A percentile compares a stretch with the other conserved stretches of the same genome.
Evolutionary conservation across 2,888 invertebrate genomes (phyloP).

Genomic region (Dicyrtoma fusca): DNA sequence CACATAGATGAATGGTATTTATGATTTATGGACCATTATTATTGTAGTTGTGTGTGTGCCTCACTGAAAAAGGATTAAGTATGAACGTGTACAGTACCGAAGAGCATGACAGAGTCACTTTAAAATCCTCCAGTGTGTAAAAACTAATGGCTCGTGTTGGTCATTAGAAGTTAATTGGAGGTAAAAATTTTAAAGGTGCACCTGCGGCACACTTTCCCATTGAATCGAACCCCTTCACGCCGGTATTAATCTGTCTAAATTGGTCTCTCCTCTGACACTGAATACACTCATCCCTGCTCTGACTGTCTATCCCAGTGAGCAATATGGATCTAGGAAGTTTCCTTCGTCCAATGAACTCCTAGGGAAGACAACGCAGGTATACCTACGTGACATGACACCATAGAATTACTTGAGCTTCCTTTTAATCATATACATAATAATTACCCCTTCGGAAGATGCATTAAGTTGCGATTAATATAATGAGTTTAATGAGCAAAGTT

Average conservation of each 20-base stretch:
- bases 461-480: conserved; percentile 6
- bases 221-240: conserved; percentile 15
- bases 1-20: conserved; percentile 10
- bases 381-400: neutral
- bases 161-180: conserved; percentile 37
- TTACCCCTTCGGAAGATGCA: neutral
- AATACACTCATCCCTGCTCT: neutral
- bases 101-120: neutral
- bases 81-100: neutral
- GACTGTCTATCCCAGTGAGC: too few species aligned
- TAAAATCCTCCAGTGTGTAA: neutral
- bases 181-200: conserved; percentile 33
- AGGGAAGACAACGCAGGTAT: too few species aligned
- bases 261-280: conserved; percentile 1
- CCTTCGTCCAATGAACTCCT: too few species aligned
- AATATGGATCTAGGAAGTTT: too few species aligned
- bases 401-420: neutral
- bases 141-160: conserved; percentile 36
- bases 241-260: conserved; percentile 8
- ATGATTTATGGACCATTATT: conserved; percentile 13
- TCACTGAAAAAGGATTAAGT: conserved; percentile 4
- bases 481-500: neutral
- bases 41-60: neutral
- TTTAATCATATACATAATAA: neutral
- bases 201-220: conserved; percentile 29